A percentile compares a stretch with the other conserved stretches of the same genome.
These are phyloP conservation scores for Acanthosoma haemorrhoidale DNA, from an alignment of 2,888 invertebrate species.

Conservation along the genomic window DNA sequence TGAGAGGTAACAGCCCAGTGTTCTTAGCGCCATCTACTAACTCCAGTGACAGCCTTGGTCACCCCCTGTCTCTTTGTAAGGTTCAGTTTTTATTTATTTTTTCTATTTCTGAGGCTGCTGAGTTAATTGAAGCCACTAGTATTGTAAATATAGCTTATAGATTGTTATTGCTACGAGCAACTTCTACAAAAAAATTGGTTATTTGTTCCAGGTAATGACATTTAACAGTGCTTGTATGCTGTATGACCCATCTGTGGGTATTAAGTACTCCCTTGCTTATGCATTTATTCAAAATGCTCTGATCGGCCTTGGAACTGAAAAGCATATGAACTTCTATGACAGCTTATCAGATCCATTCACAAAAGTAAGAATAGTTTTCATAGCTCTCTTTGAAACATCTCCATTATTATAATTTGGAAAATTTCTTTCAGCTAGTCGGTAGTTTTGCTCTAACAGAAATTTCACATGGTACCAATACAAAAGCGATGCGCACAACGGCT, in stretches of 20 bases:
- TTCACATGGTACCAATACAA: conserved; percentile 90
- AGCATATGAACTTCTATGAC: conserved; percentile 47
- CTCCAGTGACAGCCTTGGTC: too few species aligned
- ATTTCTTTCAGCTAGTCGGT: conserved; percentile 53
- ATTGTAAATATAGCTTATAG: too few species aligned
- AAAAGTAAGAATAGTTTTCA: conserved; percentile 44
- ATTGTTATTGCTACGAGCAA: too few species aligned
- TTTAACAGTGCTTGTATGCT: conserved; percentile 43
- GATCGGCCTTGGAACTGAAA: conserved; percentile 49
- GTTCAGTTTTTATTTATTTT: too few species aligned
- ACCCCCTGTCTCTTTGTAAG: too few species aligned
- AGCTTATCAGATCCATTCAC: conserved; percentile 43
- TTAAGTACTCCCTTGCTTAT: conserved; percentile 46
- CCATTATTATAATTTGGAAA: too few species aligned
- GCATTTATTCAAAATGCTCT: conserved; percentile 51
- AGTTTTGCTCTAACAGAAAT: conserved; percentile 90
- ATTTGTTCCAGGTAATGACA: conserved; percentile 38
- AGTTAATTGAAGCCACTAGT: too few species aligned
- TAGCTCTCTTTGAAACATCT: not conserved
- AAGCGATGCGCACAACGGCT: conserved; percentile 83
- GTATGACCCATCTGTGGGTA: conserved; percentile 46
- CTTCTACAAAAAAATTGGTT: not conserved
- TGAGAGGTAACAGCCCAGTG: too few species aligned
- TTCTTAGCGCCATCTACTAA: too few species aligned
- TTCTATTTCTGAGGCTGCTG: too few species aligned